Evolutionary conservation across 2,888 invertebrate species (phyloP).

Genomic region (Bembecia ichneumoniformis): DNA sequence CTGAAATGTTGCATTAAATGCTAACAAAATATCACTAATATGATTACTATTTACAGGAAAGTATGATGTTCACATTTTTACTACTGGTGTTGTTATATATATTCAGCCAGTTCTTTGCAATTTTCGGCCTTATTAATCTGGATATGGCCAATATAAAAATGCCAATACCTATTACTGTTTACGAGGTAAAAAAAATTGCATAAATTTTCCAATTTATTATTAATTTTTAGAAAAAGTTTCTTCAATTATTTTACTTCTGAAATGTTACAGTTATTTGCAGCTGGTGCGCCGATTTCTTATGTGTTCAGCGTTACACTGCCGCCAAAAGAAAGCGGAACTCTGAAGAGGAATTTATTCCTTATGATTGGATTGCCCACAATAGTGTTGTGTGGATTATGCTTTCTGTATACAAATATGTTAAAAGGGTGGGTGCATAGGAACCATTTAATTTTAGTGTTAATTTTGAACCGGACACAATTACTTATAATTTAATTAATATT

Average conservation of each 20-base stretch:
- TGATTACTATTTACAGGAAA: constrained; percentile 45
- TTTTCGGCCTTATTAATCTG: constrained; percentile 59
- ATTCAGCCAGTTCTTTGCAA: constrained; percentile 63
- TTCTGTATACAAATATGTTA: constrained; percentile 59
- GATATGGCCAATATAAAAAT: constrained; percentile 60
- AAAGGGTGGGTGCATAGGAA: constrained; percentile 45
- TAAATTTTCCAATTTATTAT: not conserved
- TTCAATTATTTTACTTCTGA: constrained; percentile 3
- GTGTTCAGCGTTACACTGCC: constrained; percentile 49
- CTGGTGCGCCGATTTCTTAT: constrained; percentile 61
- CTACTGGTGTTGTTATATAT: constrained; percentile 51
- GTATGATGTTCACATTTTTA: constrained; percentile 63
- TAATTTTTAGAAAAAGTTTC: not conserved
- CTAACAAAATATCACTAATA: not conserved
- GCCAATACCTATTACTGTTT: constrained; percentile 55
- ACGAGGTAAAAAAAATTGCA: constrained; percentile 36
- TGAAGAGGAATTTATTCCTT: constrained; percentile 45
- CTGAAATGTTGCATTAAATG: not conserved
- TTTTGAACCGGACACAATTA: not conserved
- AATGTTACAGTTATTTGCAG: constrained; percentile 49
- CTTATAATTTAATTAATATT: not conserved
- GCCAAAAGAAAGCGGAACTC: constrained; percentile 36
- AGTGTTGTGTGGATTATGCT: constrained; percentile 49
- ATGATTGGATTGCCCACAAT: constrained; percentile 49
- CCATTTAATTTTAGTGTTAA: not conserved